These are phyloP conservation scores for Cercocebus atys DNA, from an alignment of 2,113 vertebrate genomes.

Conservation along the genomic window DNA sequence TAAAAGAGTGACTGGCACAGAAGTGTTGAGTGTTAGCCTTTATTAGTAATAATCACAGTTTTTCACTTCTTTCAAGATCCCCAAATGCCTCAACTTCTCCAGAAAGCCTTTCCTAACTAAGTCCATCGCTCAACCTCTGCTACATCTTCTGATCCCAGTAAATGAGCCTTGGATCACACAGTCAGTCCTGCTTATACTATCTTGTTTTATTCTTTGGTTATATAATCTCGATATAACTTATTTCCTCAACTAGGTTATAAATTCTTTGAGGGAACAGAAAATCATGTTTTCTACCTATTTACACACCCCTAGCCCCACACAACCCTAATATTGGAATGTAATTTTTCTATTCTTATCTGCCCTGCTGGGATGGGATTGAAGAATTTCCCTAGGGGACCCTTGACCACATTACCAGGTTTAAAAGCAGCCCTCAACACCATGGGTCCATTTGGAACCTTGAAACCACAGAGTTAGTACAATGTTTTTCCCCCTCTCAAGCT, in stretches of 20 bases:
- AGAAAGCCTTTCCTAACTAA: constrained; percentile 1
- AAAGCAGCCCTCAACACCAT: not conserved
- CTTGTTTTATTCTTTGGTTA: not conserved
- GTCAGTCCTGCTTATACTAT: not conserved
- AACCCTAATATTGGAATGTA: not conserved
- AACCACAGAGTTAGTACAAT: not conserved
- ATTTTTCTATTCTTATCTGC: not conserved
- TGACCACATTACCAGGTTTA: not conserved
- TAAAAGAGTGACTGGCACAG: not conserved
- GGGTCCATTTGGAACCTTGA: not conserved
- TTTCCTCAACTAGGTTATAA: not conserved
- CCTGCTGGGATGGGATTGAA: not conserved
- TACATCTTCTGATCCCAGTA: not conserved
- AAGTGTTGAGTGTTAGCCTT: not conserved
- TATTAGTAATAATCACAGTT: not conserved
- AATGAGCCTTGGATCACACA: not conserved
- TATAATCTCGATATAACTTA: not conserved
- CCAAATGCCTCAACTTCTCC: not conserved
- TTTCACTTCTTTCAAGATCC: not conserved
- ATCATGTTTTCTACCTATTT: not conserved
- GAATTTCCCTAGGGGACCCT: not conserved
- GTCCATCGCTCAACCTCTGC: not conserved
- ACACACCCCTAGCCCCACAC: accelerated
- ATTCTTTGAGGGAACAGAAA: not conserved
- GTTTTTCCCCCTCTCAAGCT: not conserved